Conservation (phyloP, 2,113 vertebrate species). For the Cairina moschata region DNA sequence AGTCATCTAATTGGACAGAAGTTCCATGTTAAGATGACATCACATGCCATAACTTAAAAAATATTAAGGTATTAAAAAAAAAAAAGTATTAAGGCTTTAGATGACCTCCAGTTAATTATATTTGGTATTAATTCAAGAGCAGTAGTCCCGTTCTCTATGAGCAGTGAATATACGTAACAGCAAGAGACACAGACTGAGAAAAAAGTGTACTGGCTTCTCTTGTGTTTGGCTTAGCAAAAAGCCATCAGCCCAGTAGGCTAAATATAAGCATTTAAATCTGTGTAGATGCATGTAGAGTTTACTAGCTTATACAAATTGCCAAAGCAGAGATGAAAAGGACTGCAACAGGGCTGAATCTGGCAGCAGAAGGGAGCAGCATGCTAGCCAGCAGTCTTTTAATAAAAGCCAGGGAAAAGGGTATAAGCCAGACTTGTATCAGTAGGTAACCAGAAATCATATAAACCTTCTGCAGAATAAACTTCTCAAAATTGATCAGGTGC, state of each 20-base stretch:
- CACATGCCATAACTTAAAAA: neutral
- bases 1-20: neutral
- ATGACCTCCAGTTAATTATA: neutral
- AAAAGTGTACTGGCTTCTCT: neutral
- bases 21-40: neutral
- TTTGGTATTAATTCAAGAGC: neutral
- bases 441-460: neutral
- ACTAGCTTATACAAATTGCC: neutral
- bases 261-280: neutral
- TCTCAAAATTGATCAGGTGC: neutral
- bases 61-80: neutral
- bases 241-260: neutral
- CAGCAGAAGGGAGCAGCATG: neutral
- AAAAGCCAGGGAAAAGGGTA: neutral
- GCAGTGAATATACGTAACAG: neutral
- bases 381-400: neutral
- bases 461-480: neutral
- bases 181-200: neutral
- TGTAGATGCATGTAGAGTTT: neutral
- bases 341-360: neutral
- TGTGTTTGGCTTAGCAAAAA: neutral
- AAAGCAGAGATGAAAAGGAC: neutral
- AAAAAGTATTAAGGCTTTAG: neutral
- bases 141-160: neutral
- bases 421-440: neutral